A percentile compares a stretch with the other conserved stretches of the same genome.
Conservation (phyloP, 1,140 invertebrate species). For the Oryctes rhinoceros region DNA sequence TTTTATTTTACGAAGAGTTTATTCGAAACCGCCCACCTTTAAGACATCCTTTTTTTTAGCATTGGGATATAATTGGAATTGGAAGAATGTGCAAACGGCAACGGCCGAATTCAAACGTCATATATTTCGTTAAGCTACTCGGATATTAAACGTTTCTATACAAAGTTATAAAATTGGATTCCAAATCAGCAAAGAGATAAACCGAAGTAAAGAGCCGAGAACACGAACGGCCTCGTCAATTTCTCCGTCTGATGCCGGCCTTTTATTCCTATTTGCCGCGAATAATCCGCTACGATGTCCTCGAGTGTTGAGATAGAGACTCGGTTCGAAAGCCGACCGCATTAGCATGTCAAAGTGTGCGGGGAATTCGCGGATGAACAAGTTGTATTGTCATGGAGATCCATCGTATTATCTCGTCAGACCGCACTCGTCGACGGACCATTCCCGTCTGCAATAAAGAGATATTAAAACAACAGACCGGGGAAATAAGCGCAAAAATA, state of each 20-base stretch:
- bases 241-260: background rate
- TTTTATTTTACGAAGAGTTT: background rate
- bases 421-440: conserved; percentile 16
- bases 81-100: no score
- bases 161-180: background rate
- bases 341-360: conserved; percentile 41
- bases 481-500: background rate
- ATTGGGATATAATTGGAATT: no score
- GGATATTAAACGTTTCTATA: no score
- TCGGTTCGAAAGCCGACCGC: background rate
- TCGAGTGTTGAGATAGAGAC: conserved; percentile 26
- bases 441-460: conserved; percentile 26
- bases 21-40: background rate
- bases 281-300: conserved; percentile 25
- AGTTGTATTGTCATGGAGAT: conserved; percentile 43
- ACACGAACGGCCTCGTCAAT: no score
- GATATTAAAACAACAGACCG: conserved; percentile 14
- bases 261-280: background rate
- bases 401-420: conserved; percentile 18
- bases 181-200: background rate
- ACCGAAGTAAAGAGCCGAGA: background rate
- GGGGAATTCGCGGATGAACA: conserved; percentile 41
- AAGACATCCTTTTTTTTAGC: no score
- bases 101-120: no score
- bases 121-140: no score